Evolutionary conservation across 1,140 invertebrate genomes (phyloP).

Genomic region (Nasonia vitripennis): DNA sequence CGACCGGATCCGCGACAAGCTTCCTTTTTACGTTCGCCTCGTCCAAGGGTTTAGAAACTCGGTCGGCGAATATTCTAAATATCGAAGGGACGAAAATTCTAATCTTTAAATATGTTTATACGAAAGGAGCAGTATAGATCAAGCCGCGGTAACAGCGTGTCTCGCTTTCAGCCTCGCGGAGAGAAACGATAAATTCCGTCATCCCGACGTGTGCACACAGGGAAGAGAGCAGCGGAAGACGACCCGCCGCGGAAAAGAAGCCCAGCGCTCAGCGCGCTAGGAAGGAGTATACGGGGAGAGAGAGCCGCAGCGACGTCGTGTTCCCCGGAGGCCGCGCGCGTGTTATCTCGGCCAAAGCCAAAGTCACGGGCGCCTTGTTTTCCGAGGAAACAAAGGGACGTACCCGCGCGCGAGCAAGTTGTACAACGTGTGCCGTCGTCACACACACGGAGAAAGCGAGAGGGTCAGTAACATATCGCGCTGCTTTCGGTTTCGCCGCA

Average conservation of each 20-base stretch:
- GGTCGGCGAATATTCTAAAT: too few relatives aligned
- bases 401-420: conserved; percentile 22
- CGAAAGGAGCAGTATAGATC: not conserved
- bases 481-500: conserved; percentile 29
- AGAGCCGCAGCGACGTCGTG: not conserved
- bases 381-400: conserved; percentile 57
- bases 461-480: conserved; percentile 40
- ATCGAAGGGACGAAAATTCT: too few relatives aligned
- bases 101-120: too few relatives aligned
- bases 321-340: conserved; percentile 35
- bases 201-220: not conserved
- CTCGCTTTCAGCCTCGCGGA: not conserved
- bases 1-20: not conserved
- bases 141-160: not conserved
- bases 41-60: not conserved
- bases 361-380: conserved; percentile 59
- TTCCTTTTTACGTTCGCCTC: not conserved
- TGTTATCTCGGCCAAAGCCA: conserved; percentile 59
- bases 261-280: not conserved
- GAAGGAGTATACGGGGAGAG: not conserved
- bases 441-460: conserved; percentile 51
- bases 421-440: not conserved
- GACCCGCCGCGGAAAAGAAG: not conserved
- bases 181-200: conserved; percentile 36
- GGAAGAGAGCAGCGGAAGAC: not conserved